Evolutionary conservation across 2,888 invertebrate species (phyloP), one percentile per base, ranked within the genome.

Genomic region (Drosophila demipolita): DNA sequence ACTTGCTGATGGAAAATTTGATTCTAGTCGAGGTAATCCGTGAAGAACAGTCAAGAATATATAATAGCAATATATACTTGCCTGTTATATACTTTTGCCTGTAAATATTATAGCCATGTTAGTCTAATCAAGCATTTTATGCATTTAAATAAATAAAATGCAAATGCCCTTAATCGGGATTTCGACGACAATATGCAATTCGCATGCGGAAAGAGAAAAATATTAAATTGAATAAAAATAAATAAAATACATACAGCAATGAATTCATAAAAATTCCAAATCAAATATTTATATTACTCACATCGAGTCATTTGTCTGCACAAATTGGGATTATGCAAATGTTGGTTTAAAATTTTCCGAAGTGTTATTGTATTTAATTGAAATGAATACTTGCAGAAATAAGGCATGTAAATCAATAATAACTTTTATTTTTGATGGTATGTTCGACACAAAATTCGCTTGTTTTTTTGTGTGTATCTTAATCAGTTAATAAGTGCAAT

Each of bases 211-310:
- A 68, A 29, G 45, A 49, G 32, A 54, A 73, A 71, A 66, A 64
- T 57, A 17, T 9, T 36, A 26, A 65, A 65, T 55, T 48, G 52
- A 55, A 63, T 26, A 17, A 23, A 26, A 20, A 38, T n/a, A 42
- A 9, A 40, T 29, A 12, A 33, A 45, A 6, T 7, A 40, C 29
- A 29, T 29, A 29, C 1, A 29, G 55, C 63, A 78, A 69, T 61
- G 42, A 74, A 75, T 75, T 76, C 69, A 82, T 78, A 80, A 75
- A 80, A 73, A 74, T 66, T 61, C 20, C 29, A 49, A 42, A 20
- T 29, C 32, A 58, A 57, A 60, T 54, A 38, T 29, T 32, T 38
- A 26, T 29, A 55, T 48, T 45, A 54, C 26, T 20, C 52, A 55
- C 45, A 61, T 15, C 12, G 26, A 33, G 36, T 23, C 12, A 35